Evolutionary conservation across 1,140 invertebrate genomes (phyloP), one percentile per base, ranked within the genome.

Genomic region (Lineus longissimus): DNA sequence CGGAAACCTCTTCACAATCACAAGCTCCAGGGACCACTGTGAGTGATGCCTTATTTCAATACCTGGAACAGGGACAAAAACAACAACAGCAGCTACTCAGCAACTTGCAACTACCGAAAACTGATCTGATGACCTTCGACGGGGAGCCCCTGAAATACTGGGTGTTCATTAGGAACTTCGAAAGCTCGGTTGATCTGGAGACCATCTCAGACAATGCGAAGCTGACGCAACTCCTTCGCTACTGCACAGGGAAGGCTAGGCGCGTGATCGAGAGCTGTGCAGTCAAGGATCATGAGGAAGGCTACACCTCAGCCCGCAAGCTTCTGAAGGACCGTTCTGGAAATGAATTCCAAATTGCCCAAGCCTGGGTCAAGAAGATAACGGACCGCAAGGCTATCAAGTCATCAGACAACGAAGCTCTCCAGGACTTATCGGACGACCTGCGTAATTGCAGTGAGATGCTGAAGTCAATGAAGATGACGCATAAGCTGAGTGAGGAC

Each of bases 61-160:
- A 7, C 4, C 33, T 36, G 6, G 15, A 36, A 7, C 33, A 36
- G 33, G 33, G 33, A 15, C 33, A 36, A 15, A 4, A 51, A 27
- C n/a, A 22, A 51, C 47, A 51, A n/a, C 47, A 27, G 47, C n/a
- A 6, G n/a, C 25, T 51, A 7, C n/a, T 51, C 9, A 27, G n/a
- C 47, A 51, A 4, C n/a, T 19, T 27, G 25, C 47, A 22, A 9
- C n/a, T 51, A 51, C 47, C 47, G 9, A 51, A 51, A 51, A n/a
- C n/a, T 4, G 47, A 51, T 19, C 9, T 51, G 47, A 51, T 19
- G 22, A 57, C 17, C 2, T 57, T 7, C 27, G 55, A 57, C n/a
- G 55, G 55, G 2, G 29, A 57, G 11, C 55, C 55, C 6, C 55
- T 57, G 22, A 57, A 57, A 9, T 57, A 57, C n/a, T 57, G 19